A percentile compares a stretch with the other conserved stretches of the same genome.
Evolutionary conservation across 2,888 invertebrate species (phyloP).

Genomic region (Cosmopolites sordidus): DNA sequence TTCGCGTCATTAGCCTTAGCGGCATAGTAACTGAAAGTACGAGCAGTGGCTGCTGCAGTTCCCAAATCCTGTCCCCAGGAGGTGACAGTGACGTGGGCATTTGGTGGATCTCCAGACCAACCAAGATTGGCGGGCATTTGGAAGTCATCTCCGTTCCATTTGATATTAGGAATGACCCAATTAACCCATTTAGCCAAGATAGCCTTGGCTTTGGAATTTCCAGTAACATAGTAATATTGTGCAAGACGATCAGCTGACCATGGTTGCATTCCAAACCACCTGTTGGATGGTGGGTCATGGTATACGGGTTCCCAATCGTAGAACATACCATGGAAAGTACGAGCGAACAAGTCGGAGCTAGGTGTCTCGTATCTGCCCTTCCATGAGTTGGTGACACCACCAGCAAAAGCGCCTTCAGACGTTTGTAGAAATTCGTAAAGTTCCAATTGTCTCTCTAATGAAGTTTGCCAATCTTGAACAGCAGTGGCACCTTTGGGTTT

Average conservation of each 20-base stretch:
- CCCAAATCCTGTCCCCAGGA: slow-evolving; percentile 29
- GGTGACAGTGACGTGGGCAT: slow-evolving; percentile 27
- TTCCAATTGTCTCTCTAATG: slow-evolving; percentile 33
- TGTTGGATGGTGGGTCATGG: slow-evolving; percentile 35
- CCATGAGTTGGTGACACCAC: slow-evolving; percentile 35
- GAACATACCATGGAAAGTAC: slow-evolving; percentile 31
- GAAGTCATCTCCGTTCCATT: slow-evolving; percentile 23
- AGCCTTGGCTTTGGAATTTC: slow-evolving; percentile 28
- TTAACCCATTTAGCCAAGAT: slow-evolving; percentile 30
- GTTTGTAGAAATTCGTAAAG: slow-evolving; percentile 32
- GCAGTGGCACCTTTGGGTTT: slow-evolving; percentile 32
- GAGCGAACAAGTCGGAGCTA: slow-evolving; percentile 24
- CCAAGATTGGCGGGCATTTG: slow-evolving; percentile 27
- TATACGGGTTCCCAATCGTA: slow-evolving; percentile 33
- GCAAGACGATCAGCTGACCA: slow-evolving; percentile 33
- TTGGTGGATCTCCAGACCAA: slow-evolving; percentile 32
- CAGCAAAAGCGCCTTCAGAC: slow-evolving; percentile 32
- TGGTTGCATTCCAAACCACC: slow-evolving; percentile 35
- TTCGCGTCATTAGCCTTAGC: slow-evolving; percentile 28
- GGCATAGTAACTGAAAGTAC: slow-evolving; percentile 32
- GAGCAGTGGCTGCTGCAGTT: slow-evolving; percentile 30
- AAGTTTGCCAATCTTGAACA: slow-evolving; percentile 30
- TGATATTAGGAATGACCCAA: slow-evolving; percentile 27
- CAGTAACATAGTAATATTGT: slow-evolving; percentile 33
- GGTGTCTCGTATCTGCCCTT: slow-evolving; percentile 33